Percentiles rank a stretch among this genome's conserved stretches.
phyloP scores from a whole-genome alignment of 1,140 invertebrate genomes.

The Coptotermes formosanus region DNA sequence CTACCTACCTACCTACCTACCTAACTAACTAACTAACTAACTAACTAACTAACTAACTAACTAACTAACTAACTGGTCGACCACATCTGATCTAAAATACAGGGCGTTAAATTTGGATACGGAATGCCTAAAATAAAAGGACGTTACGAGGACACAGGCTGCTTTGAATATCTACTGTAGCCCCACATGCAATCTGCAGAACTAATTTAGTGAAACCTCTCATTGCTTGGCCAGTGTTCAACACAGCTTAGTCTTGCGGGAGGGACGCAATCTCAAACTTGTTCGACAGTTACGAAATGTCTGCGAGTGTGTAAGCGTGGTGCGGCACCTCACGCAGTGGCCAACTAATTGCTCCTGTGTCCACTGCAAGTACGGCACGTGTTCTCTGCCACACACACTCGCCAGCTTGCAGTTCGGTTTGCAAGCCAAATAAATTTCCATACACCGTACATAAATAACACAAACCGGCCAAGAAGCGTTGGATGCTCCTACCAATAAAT shows the following conservation, averaged over 20 bases:
- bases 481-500: too few relatives aligned
- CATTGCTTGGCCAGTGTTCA: neutral
- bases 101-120: too few relatives aligned
- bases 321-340: neutral
- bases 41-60: too few relatives aligned
- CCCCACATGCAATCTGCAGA: neutral
- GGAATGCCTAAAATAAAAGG: too few relatives aligned
- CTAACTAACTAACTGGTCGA: too few relatives aligned
- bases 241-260: neutral
- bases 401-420: neutral
- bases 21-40: too few relatives aligned
- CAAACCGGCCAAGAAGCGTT: too few relatives aligned
- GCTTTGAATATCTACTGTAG: neutral
- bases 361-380: neutral
- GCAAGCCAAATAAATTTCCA: too few relatives aligned
- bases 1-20: too few relatives aligned
- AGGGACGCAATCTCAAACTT: neutral
- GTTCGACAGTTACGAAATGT: neutral
- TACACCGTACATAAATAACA: too few relatives aligned
- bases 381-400: neutral
- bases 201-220: neutral
- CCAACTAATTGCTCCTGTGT: neutral
- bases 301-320: neutral
- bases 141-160: neutral
- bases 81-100: too few relatives aligned